These are phyloP conservation scores for Carduelis carduelis DNA, from an alignment of 2,797 vertebrate species.

Conservation along the genomic window DNA sequence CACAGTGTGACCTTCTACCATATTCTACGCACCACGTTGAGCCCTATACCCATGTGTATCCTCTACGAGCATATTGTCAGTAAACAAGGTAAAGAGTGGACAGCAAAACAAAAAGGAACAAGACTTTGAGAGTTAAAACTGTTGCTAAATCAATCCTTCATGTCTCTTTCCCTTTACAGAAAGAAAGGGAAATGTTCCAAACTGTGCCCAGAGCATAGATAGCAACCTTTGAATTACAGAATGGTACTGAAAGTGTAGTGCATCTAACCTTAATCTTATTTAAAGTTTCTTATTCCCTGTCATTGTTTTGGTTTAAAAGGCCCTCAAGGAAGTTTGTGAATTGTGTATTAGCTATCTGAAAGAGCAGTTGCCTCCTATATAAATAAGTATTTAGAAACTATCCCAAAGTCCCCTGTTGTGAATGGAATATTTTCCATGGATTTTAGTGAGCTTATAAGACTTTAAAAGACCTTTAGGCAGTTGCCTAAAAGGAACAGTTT, in stretches of 20 bases:
- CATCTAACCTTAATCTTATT: background rate
- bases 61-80: background rate
- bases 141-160: background rate
- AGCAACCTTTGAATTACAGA: background rate
- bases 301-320: conserved; percentile 20
- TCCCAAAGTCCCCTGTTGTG: background rate
- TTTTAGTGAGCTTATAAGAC: background rate
- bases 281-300: background rate
- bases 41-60: background rate
- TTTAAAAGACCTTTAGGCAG: background rate
- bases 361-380: background rate
- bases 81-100: background rate
- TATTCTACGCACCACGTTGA: background rate
- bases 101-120: background rate
- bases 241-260: background rate
- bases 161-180: background rate
- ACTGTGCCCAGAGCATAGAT: background rate
- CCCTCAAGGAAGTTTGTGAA: background rate
- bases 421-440: background rate
- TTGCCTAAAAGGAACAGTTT: background rate
- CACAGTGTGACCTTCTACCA: background rate
- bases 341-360: background rate
- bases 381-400: conserved; percentile 13
- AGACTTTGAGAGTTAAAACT: background rate
- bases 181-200: background rate